Base-by-base conservation (phyloP, 1,140 invertebrate species). In the Bicyclus anynana region DNA sequence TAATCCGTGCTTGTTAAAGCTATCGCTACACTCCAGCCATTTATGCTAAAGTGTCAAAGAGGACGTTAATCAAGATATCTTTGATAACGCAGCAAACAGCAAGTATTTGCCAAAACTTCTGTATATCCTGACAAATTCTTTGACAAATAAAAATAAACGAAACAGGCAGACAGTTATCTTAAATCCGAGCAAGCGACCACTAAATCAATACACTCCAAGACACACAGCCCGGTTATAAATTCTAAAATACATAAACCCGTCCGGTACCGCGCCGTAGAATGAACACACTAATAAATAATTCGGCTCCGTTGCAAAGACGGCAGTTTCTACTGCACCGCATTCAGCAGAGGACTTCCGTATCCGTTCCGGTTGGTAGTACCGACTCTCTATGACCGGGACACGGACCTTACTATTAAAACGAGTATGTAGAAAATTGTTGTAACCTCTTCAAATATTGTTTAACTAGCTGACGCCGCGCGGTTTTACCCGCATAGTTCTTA, bases 271-370 rank as follows among this genome's bases (percentile, higher is more conserved):
- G 16, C 40, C 40, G 18, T 44, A 59, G 53, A 47, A 53, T 44
- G 57, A 59, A 48, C 53, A 62, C 64, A 44, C 40, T 57, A 65
- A 72, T 69, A 65, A 73, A 73, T 73, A 74, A 74, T 71, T 68
- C 65, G 67, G 53, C n/a, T 44, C 53, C 26, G 42, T 44, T 35
- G 53, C 53, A 70, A 72, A 44, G 68, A 68, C 64, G 64, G 65
- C 64, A 68, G 65, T 65, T 72, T 67, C 69, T 69, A 55, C 62
- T 72, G 70, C 71, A 72, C 55, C 64, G 57, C 60, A 71, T 69
- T 66, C 17, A 44, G 37, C 37, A 16, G 23, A 53, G 12, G 29
- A 21, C 35, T 53, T 42, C 38, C 50, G 50, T 37, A 17, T 53
- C n/a, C n/a, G n/a, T 27, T 21, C 38, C 23, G 37, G 37, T n/a